phyloP scores from a whole-genome alignment of 2,888 invertebrate species.

The Philaethria dido region DNA sequence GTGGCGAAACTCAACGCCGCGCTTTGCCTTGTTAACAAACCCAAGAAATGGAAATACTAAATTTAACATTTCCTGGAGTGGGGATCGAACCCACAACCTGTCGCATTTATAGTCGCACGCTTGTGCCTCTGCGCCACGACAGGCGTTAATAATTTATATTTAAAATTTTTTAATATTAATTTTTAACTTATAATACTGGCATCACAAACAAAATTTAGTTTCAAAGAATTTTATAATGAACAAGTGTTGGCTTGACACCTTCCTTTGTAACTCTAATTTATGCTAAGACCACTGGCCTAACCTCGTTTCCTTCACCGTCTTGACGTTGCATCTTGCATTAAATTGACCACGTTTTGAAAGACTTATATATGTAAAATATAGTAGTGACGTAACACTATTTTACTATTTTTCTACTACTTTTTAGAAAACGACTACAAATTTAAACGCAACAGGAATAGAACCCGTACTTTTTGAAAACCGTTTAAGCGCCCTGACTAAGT shows the following conservation, averaged over 20 bases:
- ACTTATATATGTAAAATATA: neutral
- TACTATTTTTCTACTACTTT: neutral
- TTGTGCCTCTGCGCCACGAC: too few species aligned
- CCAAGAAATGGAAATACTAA: too few species aligned
- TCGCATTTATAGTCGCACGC: too few species aligned
- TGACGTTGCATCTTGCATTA: slow-evolving; percentile 13
- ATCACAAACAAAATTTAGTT: neutral
- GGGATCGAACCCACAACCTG: too few species aligned
- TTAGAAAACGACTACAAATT: too few species aligned
- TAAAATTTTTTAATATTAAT: neutral
- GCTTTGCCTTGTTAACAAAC: too few species aligned
- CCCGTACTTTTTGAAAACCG: too few species aligned
- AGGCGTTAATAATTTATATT: too few species aligned
- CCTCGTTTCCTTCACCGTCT: slow-evolving; percentile 9
- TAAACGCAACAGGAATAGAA: too few species aligned
- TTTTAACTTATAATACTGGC: neutral
- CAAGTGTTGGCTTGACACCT: slow-evolving; percentile 19
- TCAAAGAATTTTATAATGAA: slow-evolving; percentile 14
- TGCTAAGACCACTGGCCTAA: slow-evolving; percentile 18
- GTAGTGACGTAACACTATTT: neutral
- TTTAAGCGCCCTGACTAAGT: too few species aligned
- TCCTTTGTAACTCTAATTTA: slow-evolving; percentile 14
- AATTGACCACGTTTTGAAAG: slow-evolving; percentile 1
- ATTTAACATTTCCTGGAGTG: too few species aligned
- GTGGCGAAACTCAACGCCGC: too few species aligned